A percentile compares a stretch with the other conserved stretches of the same genome.
Evolutionary conservation across 2,113 vertebrate species (phyloP).

Genomic region (Antechinus flavipes): DNA sequence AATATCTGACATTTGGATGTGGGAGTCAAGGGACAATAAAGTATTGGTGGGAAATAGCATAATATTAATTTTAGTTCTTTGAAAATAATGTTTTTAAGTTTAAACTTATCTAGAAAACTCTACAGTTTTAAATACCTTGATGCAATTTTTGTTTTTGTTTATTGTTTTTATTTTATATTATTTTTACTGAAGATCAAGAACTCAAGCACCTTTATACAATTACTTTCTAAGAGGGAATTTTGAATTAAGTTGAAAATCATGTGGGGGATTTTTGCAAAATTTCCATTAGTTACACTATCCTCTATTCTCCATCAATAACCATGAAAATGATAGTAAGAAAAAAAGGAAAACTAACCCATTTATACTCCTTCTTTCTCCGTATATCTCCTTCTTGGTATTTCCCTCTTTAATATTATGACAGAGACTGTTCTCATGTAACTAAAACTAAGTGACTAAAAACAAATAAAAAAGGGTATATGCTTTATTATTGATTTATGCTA

Average conservation of each 20-base stretch:
- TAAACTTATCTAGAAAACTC: not conserved
- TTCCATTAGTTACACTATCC: not conserved
- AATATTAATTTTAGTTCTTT: not conserved
- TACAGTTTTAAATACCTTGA: not conserved
- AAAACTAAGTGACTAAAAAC: constrained; percentile 36
- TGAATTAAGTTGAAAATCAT: not conserved
- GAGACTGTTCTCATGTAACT: constrained; percentile 22
- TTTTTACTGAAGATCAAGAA: not conserved
- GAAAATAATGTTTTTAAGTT: not conserved
- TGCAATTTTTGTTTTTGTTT: not conserved
- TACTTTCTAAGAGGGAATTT: not conserved
- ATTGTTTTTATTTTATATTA: not conserved
- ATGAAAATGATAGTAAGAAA: not conserved
- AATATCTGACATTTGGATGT: not conserved
- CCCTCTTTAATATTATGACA: constrained; percentile 19
- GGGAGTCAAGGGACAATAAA: not conserved
- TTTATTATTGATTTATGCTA: constrained; percentile 10
- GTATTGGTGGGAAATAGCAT: not conserved
- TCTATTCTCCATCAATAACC: not conserved
- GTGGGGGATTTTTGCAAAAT: not conserved
- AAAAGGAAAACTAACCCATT: not conserved
- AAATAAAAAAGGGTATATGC: not conserved
- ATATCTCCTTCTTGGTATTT: not conserved
- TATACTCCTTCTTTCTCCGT: not conserved
- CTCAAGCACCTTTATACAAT: not conserved